Base-by-base conservation (phyloP, 2,113 vertebrate genomes). In the Vicugna pacos region DNA sequence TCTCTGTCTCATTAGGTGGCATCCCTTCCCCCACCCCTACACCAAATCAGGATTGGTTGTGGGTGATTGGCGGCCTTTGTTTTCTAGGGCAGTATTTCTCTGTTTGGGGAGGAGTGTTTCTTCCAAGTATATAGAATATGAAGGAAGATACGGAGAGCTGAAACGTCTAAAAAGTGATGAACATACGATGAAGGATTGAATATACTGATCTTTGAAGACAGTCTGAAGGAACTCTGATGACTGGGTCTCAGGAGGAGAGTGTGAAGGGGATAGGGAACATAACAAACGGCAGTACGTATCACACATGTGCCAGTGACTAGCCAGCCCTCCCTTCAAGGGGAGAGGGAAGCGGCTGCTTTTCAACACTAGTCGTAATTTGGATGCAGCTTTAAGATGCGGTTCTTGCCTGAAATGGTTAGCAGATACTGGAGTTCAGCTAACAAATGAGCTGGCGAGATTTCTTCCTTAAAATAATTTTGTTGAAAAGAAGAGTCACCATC, bases 111-210 rank as follows among this genome's bases (percentile, higher is more conserved):
- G 54, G 58, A 75, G 11, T 5, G 1, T 77, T 79, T 80, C 52
- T 96, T 91, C 4, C 46, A 81, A 58, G 2, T 85, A 84, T 85
- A 62, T 92, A 72, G 65, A 67, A 35, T 70, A 15, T n/a, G 26
- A 79, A 65, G 8, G 81, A 24, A 94, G 73, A 76, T n/a, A 46
- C 0, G 5, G 42, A 89, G 38, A 65, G 8, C 2, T 85, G 38
- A 80, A 87, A 22, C 46, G 8, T 72, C 54, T 58, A 32, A 16
- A 85, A 58, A n/a, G 15, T 16, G 1, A 67, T 67, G 15, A 77
- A 67, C 79, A 96, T 30, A 42, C 38, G 56, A 77, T 42, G 19
- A 73, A 80, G n/a, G 42, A 19, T 8, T 69, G 35, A 30, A 79
- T 75, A 79, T 76, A 48, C 17, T 76, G 46, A 32, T 92, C 48